phyloP scores from a whole-genome alignment of 2,113 vertebrate species.

The Ophthalmolycus amberensis region DNA sequence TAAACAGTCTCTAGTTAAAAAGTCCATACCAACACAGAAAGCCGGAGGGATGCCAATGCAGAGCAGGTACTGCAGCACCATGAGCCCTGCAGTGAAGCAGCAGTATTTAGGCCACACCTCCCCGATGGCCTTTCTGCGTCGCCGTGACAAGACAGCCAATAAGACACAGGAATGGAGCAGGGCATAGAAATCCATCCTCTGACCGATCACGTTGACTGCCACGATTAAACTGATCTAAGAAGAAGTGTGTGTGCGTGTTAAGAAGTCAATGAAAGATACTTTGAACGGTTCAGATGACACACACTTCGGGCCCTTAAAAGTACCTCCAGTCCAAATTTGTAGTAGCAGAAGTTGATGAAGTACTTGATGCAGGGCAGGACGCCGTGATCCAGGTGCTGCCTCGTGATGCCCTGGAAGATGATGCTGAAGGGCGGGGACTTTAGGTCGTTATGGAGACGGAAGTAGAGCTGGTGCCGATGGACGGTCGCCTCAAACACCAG shows the following conservation, averaged over 20 bases:
- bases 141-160: slow-evolving; percentile 77
- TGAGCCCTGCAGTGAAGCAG: slow-evolving; percentile 83
- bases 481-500: slow-evolving; percentile 77
- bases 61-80: slow-evolving; percentile 84
- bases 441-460: slow-evolving; percentile 69
- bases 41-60: slow-evolving; percentile 85
- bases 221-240: slow-evolving; percentile 81
- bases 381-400: slow-evolving; percentile 75
- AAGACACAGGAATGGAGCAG: slow-evolving; percentile 79
- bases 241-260: neutral
- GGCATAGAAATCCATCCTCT: slow-evolving; percentile 83
- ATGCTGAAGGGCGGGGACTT: slow-evolving; percentile 66
- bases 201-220: slow-evolving; percentile 81
- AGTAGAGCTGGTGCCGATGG: slow-evolving; percentile 78
- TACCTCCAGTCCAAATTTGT: slow-evolving; percentile 86
- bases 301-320: neutral
- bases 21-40: slow-evolving; percentile 78
- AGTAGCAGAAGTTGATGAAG: slow-evolving; percentile 84
- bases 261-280: neutral
- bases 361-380: slow-evolving; percentile 78
- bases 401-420: slow-evolving; percentile 73
- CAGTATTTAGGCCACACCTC: slow-evolving; percentile 86
- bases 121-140: slow-evolving; percentile 85
- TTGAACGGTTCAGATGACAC: neutral
- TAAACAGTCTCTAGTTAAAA: neutral